These are phyloP conservation scores for Urocynchramus pylzowi DNA, from an alignment of 2,113 vertebrate genomes.

Conservation along the genomic window DNA sequence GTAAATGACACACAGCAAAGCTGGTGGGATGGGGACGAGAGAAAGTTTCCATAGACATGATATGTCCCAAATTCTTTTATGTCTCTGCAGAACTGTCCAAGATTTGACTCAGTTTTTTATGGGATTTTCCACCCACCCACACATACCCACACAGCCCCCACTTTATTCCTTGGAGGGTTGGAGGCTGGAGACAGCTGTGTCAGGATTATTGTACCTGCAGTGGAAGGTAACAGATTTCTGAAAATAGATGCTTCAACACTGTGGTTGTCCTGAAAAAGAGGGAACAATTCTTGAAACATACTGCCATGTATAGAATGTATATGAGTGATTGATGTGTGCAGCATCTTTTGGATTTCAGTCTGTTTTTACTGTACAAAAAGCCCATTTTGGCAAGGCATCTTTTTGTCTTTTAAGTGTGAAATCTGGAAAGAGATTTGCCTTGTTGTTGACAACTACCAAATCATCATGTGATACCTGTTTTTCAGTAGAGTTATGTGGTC, in stretches of 20 bases:
- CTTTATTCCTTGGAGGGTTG: background rate
- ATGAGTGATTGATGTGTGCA: background rate
- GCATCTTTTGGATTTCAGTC: background rate
- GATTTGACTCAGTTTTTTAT: background rate
- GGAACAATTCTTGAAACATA: background rate
- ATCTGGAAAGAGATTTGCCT: background rate
- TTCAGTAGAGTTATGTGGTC: slow-evolving; percentile 5
- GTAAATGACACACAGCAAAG: background rate
- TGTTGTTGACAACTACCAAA: background rate
- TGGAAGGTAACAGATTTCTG: background rate
- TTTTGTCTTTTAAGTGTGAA: slow-evolving; percentile 2
- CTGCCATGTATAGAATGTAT: background rate
- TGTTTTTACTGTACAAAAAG: background rate
- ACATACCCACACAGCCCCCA: background rate
- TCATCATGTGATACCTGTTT: slow-evolving; percentile 59
- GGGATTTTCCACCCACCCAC: background rate
- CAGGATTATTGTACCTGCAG: background rate
- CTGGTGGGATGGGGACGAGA: background rate
- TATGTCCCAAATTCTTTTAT: background rate
- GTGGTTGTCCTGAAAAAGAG: background rate
- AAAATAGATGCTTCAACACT: background rate
- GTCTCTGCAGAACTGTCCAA: background rate
- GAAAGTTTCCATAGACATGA: background rate
- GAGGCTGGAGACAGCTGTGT: background rate
- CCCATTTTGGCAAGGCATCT: background rate